Evolutionary conservation across 2,888 invertebrate genomes (phyloP).

Genomic region (Empis livida): DNA sequence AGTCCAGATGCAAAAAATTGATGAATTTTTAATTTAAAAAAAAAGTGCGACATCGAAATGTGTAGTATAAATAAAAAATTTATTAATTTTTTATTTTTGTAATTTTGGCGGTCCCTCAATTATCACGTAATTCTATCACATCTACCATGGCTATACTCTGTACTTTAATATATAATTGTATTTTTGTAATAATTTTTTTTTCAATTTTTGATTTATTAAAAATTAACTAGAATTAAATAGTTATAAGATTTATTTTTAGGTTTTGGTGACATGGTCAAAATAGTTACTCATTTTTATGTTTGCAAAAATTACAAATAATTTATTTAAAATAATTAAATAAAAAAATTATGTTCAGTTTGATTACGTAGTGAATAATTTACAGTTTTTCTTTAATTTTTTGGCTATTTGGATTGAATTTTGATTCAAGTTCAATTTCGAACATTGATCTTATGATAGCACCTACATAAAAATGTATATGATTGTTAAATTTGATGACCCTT

Average conservation of each 20-base stretch:
- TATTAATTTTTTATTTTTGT: not conserved
- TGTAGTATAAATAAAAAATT: not conserved
- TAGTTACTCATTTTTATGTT: too few species aligned
- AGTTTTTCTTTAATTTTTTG: too few species aligned
- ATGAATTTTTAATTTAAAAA: not conserved
- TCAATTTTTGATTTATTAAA: not conserved
- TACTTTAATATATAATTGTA: not conserved
- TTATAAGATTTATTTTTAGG: not conserved
- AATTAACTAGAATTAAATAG: not conserved
- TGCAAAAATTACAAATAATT: too few species aligned
- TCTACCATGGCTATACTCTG: not conserved
- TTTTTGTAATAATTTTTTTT: not conserved
- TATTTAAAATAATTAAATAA: too few species aligned
- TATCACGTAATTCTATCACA: constrained; percentile 11
- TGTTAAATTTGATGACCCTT: too few species aligned
- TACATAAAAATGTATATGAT: too few species aligned
- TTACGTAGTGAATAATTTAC: too few species aligned
- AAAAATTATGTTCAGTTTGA: too few species aligned
- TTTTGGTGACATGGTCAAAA: constrained; percentile 5
- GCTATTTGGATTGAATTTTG: too few species aligned
- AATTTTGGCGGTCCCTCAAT: constrained; percentile 9
- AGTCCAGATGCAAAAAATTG: not conserved
- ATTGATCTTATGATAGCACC: too few species aligned
- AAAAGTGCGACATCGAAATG: not conserved
- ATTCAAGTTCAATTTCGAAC: too few species aligned